Percentiles rank a stretch among this genome's conserved stretches.
These are phyloP conservation scores for Agriotes lineatus DNA, from an alignment of 2,888 invertebrate species.

Conservation along the genomic window DNA sequence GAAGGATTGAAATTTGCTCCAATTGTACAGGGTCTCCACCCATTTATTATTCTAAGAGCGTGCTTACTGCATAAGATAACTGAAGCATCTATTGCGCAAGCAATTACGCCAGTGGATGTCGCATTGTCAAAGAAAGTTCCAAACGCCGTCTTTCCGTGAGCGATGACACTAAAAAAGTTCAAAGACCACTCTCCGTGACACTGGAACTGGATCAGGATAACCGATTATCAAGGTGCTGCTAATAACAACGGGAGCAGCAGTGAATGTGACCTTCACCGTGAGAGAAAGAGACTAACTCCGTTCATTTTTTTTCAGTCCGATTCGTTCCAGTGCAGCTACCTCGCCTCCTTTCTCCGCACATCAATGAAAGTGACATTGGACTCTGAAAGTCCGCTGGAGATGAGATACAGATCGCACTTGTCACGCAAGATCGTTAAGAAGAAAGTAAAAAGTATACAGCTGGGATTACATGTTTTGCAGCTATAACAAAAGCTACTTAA, in stretches of 20 bases:
- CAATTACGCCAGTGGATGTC: no score
- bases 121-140: no score
- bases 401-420: constrained; percentile 37
- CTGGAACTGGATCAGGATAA: constrained; percentile 11
- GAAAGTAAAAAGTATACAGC: constrained; percentile 17
- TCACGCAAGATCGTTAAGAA: constrained; percentile 23
- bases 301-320: constrained; percentile 37
- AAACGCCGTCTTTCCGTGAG: no score
- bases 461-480: no score
- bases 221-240: not conserved
- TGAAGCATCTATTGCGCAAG: no score
- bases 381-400: constrained; percentile 38
- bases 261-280: constrained; percentile 55
- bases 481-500: no score
- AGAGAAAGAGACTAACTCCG: constrained; percentile 51
- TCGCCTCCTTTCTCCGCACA: constrained; percentile 36
- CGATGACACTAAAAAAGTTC: no score
- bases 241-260: constrained; percentile 32
- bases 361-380: constrained; percentile 48
- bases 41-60: no score
- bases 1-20: no score
- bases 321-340: constrained; percentile 42
- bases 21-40: no score
- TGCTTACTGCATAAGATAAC: no score
- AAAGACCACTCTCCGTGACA: no score